phyloP scores from a whole-genome alignment of 2,888 invertebrate species.

The Coenonympha glycerion region DNA sequence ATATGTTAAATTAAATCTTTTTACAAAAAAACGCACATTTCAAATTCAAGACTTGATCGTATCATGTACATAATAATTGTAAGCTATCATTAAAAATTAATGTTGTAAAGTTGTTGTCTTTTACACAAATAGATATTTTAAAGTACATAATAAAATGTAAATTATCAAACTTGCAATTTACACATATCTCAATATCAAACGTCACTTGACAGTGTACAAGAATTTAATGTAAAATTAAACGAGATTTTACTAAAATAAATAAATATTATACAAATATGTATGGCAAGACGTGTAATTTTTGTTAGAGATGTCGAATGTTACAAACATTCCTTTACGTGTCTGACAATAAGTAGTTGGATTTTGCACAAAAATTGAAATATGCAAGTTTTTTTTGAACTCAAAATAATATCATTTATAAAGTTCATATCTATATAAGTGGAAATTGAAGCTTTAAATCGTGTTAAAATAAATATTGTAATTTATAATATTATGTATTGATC shows the following conservation, averaged over 20 bases:
- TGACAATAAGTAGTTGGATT: slow-evolving; percentile 68
- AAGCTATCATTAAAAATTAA: slow-evolving; percentile 38
- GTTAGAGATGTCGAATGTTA: slow-evolving; percentile 45
- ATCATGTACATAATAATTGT: slow-evolving; percentile 51
- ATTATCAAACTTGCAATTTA: slow-evolving; percentile 17
- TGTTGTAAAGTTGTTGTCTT: slow-evolving; percentile 63
- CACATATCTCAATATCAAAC: slow-evolving; percentile 21
- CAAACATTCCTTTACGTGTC: slow-evolving; percentile 56
- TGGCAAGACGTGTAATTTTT: neutral
- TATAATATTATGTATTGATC: slow-evolving; percentile 21
- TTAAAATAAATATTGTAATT: slow-evolving; percentile 48
- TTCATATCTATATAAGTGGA: slow-evolving; percentile 52
- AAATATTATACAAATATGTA: slow-evolving; percentile 2
- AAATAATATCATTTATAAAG: slow-evolving; percentile 35
- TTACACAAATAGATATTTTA: slow-evolving; percentile 34
- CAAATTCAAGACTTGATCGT: slow-evolving; percentile 66
- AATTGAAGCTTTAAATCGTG: slow-evolving; percentile 72
- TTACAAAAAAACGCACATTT: slow-evolving; percentile 59
- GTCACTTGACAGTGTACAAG: slow-evolving; percentile 3
- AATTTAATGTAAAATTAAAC: slow-evolving; percentile 13
- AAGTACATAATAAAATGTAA: slow-evolving; percentile 10
- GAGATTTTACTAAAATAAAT: slow-evolving; percentile 4
- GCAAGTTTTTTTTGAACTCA: slow-evolving; percentile 30
- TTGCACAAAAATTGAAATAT: slow-evolving; percentile 27
- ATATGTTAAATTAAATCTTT: no score